These are phyloP conservation scores for Siphonodentalium dalli DNA, from an alignment of 2,888 invertebrate species.

Conservation along the genomic window DNA sequence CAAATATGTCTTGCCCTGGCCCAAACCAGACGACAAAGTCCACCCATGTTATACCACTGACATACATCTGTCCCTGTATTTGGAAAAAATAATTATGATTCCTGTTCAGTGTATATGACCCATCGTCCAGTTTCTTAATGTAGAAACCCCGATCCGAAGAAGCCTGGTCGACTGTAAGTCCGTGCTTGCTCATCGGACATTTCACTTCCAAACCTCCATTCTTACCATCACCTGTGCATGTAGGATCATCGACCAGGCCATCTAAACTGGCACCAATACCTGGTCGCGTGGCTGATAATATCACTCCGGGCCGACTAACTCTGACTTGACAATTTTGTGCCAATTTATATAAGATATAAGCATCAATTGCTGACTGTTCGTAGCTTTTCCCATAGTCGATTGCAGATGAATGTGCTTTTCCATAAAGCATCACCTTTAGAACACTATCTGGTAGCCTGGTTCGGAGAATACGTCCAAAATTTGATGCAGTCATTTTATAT, in stretches of 20 bases:
- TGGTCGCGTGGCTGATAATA: neutral
- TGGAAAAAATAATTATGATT: conserved; percentile 14
- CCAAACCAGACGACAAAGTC: conserved; percentile 13
- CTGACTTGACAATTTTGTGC: neutral
- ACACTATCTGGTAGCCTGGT: neutral
- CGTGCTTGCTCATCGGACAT: neutral
- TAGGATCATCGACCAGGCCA: conserved; percentile 4
- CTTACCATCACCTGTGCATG: neutral
- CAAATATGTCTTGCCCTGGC: neutral
- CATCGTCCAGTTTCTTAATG: neutral
- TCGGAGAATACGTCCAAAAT: neutral
- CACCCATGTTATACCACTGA: conserved; percentile 6
- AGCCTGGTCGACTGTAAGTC: neutral
- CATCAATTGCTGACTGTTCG: neutral
- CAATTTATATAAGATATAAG: neutral
- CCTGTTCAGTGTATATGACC: neutral
- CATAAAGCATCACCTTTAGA: neutral
- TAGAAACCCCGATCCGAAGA: neutral
- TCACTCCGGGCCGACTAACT: neutral
- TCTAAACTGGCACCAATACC: conserved; percentile 7
- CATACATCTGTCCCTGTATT: conserved; percentile 16
- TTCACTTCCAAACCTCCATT: conserved; percentile 4
- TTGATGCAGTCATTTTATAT: neutral
- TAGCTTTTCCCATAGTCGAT: conserved; percentile 3
- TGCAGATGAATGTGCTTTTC: neutral